Conservation (phyloP, 1,140 invertebrate species). For the Euura lappo region DNA sequence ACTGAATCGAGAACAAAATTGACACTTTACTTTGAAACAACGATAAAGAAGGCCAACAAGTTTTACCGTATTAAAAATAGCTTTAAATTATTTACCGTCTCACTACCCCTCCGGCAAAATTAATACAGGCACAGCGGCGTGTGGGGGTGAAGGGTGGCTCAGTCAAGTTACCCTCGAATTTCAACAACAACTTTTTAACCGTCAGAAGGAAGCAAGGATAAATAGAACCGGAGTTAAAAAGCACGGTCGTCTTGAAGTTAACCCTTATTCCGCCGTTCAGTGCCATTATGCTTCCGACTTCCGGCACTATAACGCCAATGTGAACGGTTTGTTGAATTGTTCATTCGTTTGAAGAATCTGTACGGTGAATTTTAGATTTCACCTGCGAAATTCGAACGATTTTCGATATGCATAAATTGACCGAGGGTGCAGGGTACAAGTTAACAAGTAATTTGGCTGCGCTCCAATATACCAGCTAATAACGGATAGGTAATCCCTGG, state of each 20-base stretch:
- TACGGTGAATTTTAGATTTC: not conserved
- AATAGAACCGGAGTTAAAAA: not conserved
- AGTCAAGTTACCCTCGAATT: not conserved
- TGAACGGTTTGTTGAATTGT: not conserved
- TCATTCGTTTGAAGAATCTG: not conserved
- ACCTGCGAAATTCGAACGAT: not conserved
- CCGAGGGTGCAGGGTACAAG: constrained; percentile 1
- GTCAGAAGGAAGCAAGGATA: not conserved
- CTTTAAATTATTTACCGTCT: constrained; percentile 9
- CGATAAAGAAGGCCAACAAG: not conserved
- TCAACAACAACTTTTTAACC: not conserved
- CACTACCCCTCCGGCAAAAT: not conserved
- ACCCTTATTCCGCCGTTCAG: no score
- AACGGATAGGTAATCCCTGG: constrained; percentile 10
- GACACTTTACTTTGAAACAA: no score
- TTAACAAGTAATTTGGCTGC: constrained; percentile 12
- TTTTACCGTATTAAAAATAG: constrained; percentile 8
- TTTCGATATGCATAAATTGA: constrained; percentile 11
- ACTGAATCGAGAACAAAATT: not conserved
- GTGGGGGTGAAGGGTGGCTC: not conserved
- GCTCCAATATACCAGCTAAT: constrained; percentile 11
- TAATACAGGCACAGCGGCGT: not conserved
- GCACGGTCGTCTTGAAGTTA: no score
- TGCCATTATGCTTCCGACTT: no score
- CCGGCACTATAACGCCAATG: no score